Conservation (phyloP, 2,113 vertebrate species). For the Halichoeres trimaculatus region DNA sequence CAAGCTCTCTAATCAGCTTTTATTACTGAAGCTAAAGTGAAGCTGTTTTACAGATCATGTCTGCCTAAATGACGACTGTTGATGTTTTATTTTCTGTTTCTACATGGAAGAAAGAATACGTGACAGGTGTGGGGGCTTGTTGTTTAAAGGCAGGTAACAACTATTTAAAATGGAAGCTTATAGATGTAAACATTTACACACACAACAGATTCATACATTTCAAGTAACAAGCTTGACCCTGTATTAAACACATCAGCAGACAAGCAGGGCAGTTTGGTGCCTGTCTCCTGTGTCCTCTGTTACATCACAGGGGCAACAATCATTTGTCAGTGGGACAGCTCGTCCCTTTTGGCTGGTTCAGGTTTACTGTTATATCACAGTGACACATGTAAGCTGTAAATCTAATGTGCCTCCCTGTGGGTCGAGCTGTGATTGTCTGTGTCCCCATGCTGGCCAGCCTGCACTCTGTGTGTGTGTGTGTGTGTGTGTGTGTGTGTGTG, state of each 20-base stretch:
- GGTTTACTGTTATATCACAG: constrained; percentile 38
- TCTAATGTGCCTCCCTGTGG: constrained; percentile 22
- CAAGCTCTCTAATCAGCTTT: too few relatives aligned
- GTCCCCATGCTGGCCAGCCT: constrained; percentile 11
- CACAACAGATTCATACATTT: neutral
- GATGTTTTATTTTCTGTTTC: too few relatives aligned
- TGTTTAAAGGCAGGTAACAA: too few relatives aligned
- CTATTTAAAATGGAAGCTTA: too few relatives aligned
- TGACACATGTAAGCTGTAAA: constrained; percentile 23
- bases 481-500: constrained; percentile 2
- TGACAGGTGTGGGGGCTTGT: too few relatives aligned
- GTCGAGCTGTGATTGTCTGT: constrained; percentile 9
- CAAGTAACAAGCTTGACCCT: neutral
- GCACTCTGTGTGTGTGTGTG: neutral
- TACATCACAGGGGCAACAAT: constrained; percentile 13
- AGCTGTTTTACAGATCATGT: too few relatives aligned
- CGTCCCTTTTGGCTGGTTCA: constrained; percentile 27
- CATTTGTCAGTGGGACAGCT: neutral
- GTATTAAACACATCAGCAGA: neutral
- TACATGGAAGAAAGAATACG: too few relatives aligned
- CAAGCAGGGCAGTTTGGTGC: neutral
- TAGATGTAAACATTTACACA: neutral
- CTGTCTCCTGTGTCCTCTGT: constrained; percentile 24
- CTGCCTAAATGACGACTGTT: too few relatives aligned
- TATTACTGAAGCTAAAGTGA: too few relatives aligned